Evolutionary conservation across 1,140 invertebrate species (phyloP), one percentile per base, ranked within the genome.

Genomic region (Pemphigus obesinymphae): DNA sequence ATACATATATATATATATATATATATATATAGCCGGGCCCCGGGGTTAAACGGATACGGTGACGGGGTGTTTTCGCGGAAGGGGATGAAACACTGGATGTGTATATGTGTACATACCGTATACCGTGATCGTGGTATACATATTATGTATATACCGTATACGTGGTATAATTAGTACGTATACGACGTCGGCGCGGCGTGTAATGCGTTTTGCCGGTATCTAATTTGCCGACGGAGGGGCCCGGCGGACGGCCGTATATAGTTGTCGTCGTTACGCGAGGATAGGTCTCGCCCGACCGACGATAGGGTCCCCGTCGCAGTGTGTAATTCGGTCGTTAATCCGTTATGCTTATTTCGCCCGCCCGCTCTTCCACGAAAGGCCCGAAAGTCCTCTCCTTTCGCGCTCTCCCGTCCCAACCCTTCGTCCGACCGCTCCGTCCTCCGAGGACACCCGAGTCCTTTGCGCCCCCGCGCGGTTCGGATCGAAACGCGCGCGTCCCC

Each of bases 241-340:
- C n/a, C 0, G 6, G 40, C 0, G 23, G 40, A 17, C 66, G 66
- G 40, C 29, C 15, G 58, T 15, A 10, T 26, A 55, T 10, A 55
- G 66, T 70, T 68, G 68, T 72, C 68, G 68, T 72, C 68, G 68
- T 72, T 48, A 31, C 26, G 23, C 10, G 66, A 11, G 26, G 34
- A 11, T 7, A 48, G 40, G 68, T 72, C 15, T 72, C 26, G 55
- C 26, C 29, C 26, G 55, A 31, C 55, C 55, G 23, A 61, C 58
- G 26, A 61, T 26, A 40, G 37, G 58, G 58, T 61, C 26, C 29
- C 26, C 17, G 29, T 61, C 58, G 26, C 26, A 13, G 58, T 61
- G 58, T 61, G 53, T 78, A 78, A 78, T 78, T 78, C 55, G 75
- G 75, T 78, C 75, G 75, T 78, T 78, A 78, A 78, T 78, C 75